A percentile compares a stretch with the other conserved stretches of the same genome.
These are phyloP conservation scores for Hydraecia micacea DNA, from an alignment of 2,888 invertebrate genomes.

Conservation along the genomic window DNA sequence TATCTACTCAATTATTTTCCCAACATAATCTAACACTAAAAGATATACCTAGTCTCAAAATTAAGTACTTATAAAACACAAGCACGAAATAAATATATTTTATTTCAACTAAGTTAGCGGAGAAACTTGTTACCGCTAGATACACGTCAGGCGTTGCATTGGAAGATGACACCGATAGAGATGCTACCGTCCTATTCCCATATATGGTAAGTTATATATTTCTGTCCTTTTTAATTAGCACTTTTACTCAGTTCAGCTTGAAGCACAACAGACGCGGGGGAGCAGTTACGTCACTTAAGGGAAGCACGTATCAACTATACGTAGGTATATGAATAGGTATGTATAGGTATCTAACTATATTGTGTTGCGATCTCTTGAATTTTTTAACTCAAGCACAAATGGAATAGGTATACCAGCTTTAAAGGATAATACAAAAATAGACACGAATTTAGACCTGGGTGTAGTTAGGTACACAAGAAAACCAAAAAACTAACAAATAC, in stretches of 20 bases:
- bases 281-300: slow-evolving; percentile 84
- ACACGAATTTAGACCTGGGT: slow-evolving; percentile 30
- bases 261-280: slow-evolving; percentile 81
- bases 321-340: slow-evolving; percentile 64
- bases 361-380: slow-evolving; percentile 73
- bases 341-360: slow-evolving; percentile 58
- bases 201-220: slow-evolving; percentile 82
- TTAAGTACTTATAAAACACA: neutral
- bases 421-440: slow-evolving; percentile 62
- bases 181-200: slow-evolving; percentile 85
- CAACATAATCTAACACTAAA: neutral
- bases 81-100: slow-evolving; percentile 8
- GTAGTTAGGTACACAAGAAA: slow-evolving; percentile 3
- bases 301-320: slow-evolving; percentile 69
- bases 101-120: slow-evolving; percentile 32
- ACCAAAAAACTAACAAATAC: neutral
- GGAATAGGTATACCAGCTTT: slow-evolving; percentile 68
- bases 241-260: slow-evolving; percentile 79
- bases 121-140: slow-evolving; percentile 81
- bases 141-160: slow-evolving; percentile 84
- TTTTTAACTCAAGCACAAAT: slow-evolving; percentile 73
- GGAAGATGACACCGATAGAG: slow-evolving; percentile 84
- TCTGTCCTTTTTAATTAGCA: slow-evolving; percentile 81
- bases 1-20: neutral
- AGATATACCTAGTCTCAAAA: rapidly evolving